Base-by-base conservation (phyloP, 2,797 vertebrate genomes). In the Labroides dimidiatus region DNA sequence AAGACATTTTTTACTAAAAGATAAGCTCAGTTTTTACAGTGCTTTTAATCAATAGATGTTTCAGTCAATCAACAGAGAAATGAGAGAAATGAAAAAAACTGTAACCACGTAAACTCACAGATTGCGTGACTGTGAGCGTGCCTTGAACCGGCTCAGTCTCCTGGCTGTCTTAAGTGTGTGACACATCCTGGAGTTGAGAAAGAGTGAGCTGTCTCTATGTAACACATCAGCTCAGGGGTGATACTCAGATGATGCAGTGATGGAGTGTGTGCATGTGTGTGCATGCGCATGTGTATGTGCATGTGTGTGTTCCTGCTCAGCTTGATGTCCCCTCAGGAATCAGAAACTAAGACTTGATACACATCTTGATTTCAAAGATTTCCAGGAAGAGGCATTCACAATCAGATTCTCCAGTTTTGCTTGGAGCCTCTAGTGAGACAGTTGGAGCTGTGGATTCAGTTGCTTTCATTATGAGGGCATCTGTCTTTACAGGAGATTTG, bases 141-240 rank as follows among this genome's bases (percentile, higher is more conserved):
- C 41, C 10, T 37, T 20, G 23, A 20, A 24, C 30, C 33, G 36
- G 44, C 16, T 3, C 60, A 59, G 54, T 23, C 30, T 42, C 41
- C 45, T 57, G 33, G 57, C 37, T 20, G 24, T 13, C 54, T 17
- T 27, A 50, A 67, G 41, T 72, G 60, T 75, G 60, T 69, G 45
- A 56, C 69, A 75, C 69, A 71, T 59, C 20, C 1, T n/a, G 45
- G 66, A 78, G 48, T 75, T 73, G 77, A 74, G 66, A 73, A 72
- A 48, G 24, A 12, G 0, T 2, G 23, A 68, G 55, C 69, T 81
- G 73, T 76, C 69, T 60, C 51, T 60, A 20, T 39, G 56, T 78
- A 78, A 79, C 82, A 78, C 72, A 53, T 69, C 15, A 33, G 48
- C 53, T 62, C 0, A 6, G 24, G 45, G 47, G 51, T 45, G 33